Evolutionary conservation across 2,113 vertebrate species (phyloP).

Genomic region (Turdus rufiventris): DNA sequence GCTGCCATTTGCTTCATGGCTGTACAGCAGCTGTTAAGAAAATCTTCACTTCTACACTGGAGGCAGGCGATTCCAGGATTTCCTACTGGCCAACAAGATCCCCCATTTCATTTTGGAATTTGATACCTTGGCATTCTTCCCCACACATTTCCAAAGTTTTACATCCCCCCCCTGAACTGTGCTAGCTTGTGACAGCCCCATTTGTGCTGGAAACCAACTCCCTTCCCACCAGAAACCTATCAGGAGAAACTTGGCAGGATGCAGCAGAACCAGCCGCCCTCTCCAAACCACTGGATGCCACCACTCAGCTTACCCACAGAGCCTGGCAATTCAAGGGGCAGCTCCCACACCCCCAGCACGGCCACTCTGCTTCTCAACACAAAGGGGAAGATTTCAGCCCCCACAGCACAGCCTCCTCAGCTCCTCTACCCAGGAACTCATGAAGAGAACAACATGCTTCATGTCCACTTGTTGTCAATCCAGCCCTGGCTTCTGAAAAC

Average conservation of each 20-base stretch:
- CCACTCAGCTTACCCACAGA: background rate
- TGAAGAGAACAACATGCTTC: background rate
- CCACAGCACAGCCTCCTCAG: background rate
- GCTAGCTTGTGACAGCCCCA: background rate
- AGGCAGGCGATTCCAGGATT: background rate
- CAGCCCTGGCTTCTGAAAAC: background rate
- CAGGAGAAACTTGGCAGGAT: background rate
- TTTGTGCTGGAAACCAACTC: background rate
- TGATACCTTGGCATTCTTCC: background rate
- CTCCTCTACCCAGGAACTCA: background rate
- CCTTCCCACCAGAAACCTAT: background rate
- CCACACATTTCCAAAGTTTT: background rate
- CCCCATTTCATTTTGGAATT: background rate
- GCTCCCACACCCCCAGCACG: fast-evolving
- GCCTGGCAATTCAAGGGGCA: background rate
- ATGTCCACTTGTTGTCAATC: background rate
- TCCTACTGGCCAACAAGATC: background rate
- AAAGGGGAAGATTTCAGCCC: background rate
- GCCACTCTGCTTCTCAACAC: background rate
- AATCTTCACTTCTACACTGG: background rate
- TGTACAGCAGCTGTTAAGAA: background rate
- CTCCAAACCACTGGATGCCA: background rate
- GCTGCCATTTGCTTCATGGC: background rate
- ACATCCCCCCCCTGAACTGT: background rate
- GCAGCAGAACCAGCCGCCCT: background rate